Evolutionary conservation across 1,140 invertebrate species (phyloP).

Genomic region (Harlomillsia oculata): DNA sequence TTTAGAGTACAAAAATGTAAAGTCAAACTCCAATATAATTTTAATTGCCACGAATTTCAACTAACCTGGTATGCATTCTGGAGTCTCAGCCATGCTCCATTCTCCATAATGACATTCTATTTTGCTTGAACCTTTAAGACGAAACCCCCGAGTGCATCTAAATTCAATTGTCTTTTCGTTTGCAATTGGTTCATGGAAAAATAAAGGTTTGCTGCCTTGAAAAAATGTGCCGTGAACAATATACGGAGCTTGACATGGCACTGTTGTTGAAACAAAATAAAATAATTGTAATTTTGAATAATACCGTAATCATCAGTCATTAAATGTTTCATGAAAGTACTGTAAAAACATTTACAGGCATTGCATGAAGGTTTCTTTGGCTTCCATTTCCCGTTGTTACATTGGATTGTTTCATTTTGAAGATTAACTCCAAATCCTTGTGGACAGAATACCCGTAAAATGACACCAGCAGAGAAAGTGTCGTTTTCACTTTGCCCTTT

Average conservation of each 20-base stretch:
- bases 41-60: too few species aligned
- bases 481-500: conserved; percentile 36
- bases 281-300: too few species aligned
- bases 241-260: conserved; percentile 55
- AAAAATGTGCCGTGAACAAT: conserved; percentile 54
- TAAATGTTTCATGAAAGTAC: too few species aligned
- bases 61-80: conserved; percentile 64
- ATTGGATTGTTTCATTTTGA: conserved; percentile 64
- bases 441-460: conserved; percentile 59
- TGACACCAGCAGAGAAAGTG: conserved; percentile 48
- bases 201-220: conserved; percentile 41
- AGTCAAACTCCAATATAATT: neutral
- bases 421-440: conserved; percentile 64
- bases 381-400: conserved; percentile 67
- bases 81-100: conserved; percentile 56
- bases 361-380: conserved; percentile 64
- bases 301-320: too few species aligned
- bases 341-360: too few species aligned
- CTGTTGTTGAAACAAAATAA: too few species aligned
- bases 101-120: conserved; percentile 66
- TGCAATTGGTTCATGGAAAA: conserved; percentile 48
- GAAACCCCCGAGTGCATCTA: conserved; percentile 55
- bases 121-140: conserved; percentile 55
- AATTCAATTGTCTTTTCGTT: conserved; percentile 56
- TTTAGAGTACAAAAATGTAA: neutral